Evolutionary conservation across 2,797 vertebrate genomes (phyloP).

Genomic region (Alfaro cultratus): DNA sequence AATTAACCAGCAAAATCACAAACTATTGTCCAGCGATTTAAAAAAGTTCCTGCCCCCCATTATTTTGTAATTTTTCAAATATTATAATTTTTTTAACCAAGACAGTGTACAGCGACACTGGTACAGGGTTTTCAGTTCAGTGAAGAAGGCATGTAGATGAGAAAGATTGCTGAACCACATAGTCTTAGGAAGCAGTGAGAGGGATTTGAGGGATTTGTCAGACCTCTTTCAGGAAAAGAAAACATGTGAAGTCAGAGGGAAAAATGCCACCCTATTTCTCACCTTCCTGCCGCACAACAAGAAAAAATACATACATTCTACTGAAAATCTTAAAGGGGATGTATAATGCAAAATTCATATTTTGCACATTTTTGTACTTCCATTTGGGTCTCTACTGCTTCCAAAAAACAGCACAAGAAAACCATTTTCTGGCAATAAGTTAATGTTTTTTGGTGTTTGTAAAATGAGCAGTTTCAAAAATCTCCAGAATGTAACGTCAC

Average conservation of each 20-base stretch:
- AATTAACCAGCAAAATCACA: conserved; percentile 11
- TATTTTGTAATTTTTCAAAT: neutral
- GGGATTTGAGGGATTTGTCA: neutral
- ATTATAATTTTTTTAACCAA: neutral
- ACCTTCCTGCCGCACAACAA: neutral
- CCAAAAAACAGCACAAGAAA: no score
- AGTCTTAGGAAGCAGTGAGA: neutral
- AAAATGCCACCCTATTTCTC: neutral
- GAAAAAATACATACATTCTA: neutral
- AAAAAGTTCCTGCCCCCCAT: neutral
- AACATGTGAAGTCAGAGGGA: neutral
- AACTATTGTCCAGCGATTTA: neutral
- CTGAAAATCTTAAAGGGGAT: neutral
- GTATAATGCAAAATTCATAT: no score
- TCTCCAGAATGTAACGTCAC: no score
- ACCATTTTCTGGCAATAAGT: no score
- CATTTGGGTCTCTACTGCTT: no score
- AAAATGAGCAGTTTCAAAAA: no score
- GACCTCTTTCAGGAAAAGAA: neutral
- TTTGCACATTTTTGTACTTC: no score
- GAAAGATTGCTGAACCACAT: neutral
- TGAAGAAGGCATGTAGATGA: neutral
- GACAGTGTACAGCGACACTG: neutral
- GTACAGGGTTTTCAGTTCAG: neutral
- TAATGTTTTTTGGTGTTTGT: no score